Conservation (phyloP, 2,797 vertebrate genomes). For the Erpetoichthys calabaricus region DNA sequence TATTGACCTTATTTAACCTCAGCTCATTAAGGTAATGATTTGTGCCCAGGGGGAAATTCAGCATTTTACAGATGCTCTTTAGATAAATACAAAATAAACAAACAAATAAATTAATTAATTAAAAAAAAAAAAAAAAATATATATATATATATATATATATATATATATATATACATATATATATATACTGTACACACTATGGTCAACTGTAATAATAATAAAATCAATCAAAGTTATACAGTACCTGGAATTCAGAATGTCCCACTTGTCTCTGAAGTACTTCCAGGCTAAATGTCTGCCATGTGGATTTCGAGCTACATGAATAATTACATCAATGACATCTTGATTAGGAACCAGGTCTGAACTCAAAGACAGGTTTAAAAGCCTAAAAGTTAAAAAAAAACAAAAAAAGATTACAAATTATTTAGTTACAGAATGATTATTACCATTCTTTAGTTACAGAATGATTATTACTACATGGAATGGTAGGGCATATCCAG, state of each 20-base stretch:
- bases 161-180: constrained; percentile 5
- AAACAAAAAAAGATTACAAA: background rate
- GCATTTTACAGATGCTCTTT: no score
- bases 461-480: no score
- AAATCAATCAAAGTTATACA: no score
- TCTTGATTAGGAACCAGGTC: constrained; percentile 92
- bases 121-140: constrained; percentile 1
- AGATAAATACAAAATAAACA: no score
- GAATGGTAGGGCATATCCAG: no score
- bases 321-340: constrained; percentile 90
- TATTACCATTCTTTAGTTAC: no score
- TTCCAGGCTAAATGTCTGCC: constrained; percentile 89
- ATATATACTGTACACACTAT: background rate
- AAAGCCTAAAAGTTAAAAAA: constrained; percentile 46
- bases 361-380: constrained; percentile 86
- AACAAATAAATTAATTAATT: no score
- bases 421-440: background rate
- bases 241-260: constrained; percentile 83
- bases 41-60: background rate
- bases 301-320: constrained; percentile 84
- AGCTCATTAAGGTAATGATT: no score
- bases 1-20: no score
- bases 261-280: constrained; percentile 94
- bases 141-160: background rate
- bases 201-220: no score